Evolutionary conservation across 2,797 vertebrate genomes (phyloP), one percentile per base, ranked within the genome.

Genomic region (Alectoris magna): DNA sequence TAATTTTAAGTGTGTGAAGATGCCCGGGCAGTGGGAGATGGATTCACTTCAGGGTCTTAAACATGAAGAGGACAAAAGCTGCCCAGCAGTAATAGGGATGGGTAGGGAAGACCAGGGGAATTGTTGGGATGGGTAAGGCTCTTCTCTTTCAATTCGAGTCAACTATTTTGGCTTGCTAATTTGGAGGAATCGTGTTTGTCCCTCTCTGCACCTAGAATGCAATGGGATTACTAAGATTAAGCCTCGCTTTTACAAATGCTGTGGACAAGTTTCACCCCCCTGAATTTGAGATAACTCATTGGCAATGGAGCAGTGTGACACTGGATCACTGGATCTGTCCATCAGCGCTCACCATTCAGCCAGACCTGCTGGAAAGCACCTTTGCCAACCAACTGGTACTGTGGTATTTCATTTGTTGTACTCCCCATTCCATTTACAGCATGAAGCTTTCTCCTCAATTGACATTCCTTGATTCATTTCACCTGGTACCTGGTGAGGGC

Each of bases 351-450:
- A 19, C 26, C 17, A 49, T 48, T 29, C 31, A 46, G 14, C 11
- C 12, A 7, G 62, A 74, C 9, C 60, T 46, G 1, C 38, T 29
- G 11, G 39, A 49, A 49, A 39, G 5, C 14, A 44, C 0, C 21
- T 60, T 7, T 24, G n/a, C 38, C n/a, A 48, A 56, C 34, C 55
- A 31, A 19, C 11, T 2, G 16, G 9, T 36, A 6, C 27, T 3
- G 36, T 1, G 22, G 6, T 6, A 2, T 44, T 46, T 6, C 16
- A 6, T 48, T 22, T 41, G 24, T 7, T 10, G n/a, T 9, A 2
- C 10, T 23, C 19, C 29, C 22, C 2, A 3, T 43, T 22, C 80
- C 48, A 4, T 2, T 9, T 0, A 7, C 18, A 4, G 1, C 0
- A 5, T 0, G 9, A 36, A 51, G 21, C 84, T 38, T 56, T 31